These are phyloP conservation scores for Petaurus breviceps DNA, from an alignment of 2,113 vertebrate species.

Conservation along the genomic window DNA sequence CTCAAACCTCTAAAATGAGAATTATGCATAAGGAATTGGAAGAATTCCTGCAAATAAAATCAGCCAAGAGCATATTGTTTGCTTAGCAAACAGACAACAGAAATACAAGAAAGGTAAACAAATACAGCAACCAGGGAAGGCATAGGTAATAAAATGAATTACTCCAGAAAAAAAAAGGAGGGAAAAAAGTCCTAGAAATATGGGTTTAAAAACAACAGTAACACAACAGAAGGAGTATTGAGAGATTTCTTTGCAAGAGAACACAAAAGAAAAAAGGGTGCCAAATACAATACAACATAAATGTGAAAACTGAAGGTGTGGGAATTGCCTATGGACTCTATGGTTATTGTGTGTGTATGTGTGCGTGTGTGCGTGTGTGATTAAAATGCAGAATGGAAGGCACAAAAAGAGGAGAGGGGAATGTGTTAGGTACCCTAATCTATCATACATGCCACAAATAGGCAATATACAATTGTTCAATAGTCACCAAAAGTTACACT, in stretches of 20 bases:
- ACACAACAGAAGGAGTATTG: neutral
- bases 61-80: neutral
- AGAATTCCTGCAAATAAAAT: neutral
- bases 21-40: neutral
- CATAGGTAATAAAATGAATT: neutral
- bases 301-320: neutral
- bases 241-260: neutral
- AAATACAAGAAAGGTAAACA: neutral
- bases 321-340: neutral
- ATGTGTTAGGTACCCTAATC: neutral
- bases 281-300: neutral
- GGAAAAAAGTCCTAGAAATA: neutral
- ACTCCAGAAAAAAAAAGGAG: neutral
- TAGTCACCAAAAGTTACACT: neutral
- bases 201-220: neutral
- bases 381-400: neutral
- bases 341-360: neutral
- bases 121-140: neutral
- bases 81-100: neutral
- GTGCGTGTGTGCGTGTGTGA: neutral
- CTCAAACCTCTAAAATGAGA: neutral
- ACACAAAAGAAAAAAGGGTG: neutral
- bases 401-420: neutral
- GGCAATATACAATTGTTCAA: neutral
- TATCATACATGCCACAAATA: neutral